Percentiles rank a stretch among this genome's conserved stretches.
phyloP scores from a whole-genome alignment of 2,797 vertebrate species.

The Neosalanx taihuensis region DNA sequence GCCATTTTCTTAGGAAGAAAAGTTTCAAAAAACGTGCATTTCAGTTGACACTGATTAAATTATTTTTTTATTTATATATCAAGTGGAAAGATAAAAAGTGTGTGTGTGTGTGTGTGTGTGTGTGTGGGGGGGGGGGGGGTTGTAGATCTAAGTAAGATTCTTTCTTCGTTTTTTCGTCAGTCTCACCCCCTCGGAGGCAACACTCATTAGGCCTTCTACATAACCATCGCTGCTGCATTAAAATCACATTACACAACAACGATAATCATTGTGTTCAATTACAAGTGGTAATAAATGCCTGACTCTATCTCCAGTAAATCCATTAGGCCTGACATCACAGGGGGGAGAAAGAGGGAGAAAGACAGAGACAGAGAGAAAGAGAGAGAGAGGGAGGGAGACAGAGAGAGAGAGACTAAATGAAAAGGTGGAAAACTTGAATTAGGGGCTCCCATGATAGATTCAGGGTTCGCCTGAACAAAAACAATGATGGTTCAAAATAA shows the following conservation, averaged over 20 bases:
- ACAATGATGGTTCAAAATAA: not conserved
- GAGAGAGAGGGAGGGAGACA: too few relatives aligned
- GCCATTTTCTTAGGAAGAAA: conserved; percentile 52
- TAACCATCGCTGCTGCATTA: conserved; percentile 81
- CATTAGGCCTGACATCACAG: conserved; percentile 67
- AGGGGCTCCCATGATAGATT: conserved; percentile 38
- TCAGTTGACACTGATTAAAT: conserved; percentile 65
- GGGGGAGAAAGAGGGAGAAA: not conserved
- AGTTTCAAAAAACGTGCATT: conserved; percentile 57
- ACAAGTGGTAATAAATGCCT: conserved; percentile 81
- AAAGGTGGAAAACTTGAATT: conserved; percentile 24
- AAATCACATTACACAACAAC: conserved; percentile 86
- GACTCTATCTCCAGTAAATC: conserved; percentile 77
- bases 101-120: too few relatives aligned
- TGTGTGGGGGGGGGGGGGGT: conserved; percentile 20
- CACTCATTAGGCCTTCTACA: conserved; percentile 82
- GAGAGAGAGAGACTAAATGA: not conserved
- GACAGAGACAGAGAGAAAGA: conserved; percentile 6
- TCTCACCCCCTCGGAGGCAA: conserved; percentile 73
- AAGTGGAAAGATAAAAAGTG: conserved; percentile 42
- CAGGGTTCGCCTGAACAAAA: conserved; percentile 3
- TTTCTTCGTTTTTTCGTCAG: conserved; percentile 60
- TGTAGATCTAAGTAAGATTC: conserved; percentile 62
- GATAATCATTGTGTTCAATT: conserved; percentile 85
- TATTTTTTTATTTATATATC: conserved; percentile 60